Evolutionary conservation across 2,113 vertebrate genomes (phyloP).

Genomic region (Phaethornis superciliosus): DNA sequence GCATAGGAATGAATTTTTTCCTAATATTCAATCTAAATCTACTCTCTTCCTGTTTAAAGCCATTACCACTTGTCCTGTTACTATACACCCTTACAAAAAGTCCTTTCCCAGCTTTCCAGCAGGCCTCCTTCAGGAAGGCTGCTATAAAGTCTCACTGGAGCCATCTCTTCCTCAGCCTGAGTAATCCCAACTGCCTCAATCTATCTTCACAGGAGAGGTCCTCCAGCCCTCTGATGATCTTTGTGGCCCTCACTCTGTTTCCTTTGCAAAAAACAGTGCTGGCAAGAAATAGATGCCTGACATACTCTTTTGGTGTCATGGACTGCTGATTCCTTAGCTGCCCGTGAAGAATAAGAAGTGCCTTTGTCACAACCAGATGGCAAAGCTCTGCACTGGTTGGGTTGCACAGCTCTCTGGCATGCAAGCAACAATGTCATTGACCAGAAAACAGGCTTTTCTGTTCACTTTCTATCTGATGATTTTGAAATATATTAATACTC

Average conservation of each 20-base stretch:
- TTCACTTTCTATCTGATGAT: neutral
- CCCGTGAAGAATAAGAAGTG: neutral
- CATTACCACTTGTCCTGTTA: too few species aligned
- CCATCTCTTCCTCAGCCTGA: too few species aligned
- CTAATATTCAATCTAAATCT: too few species aligned
- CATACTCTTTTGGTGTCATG: neutral
- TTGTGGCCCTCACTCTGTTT: neutral
- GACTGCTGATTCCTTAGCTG: neutral
- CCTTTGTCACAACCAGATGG: neutral
- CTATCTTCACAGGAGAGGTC: too few species aligned
- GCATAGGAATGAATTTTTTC: too few species aligned
- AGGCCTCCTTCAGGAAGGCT: too few species aligned
- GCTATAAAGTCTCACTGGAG: too few species aligned
- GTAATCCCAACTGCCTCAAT: too few species aligned
- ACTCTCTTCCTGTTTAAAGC: too few species aligned
- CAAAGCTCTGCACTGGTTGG: neutral
- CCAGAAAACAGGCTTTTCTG: neutral
- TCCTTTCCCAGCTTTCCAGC: too few species aligned
- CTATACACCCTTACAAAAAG: too few species aligned
- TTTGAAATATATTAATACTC: neutral
- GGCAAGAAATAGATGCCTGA: neutral
- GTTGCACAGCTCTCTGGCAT: neutral
- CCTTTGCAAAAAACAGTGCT: neutral
- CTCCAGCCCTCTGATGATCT: too few species aligned
- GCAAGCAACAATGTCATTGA: neutral